Evolutionary conservation across 1,140 invertebrate species (phyloP), one percentile per base, ranked within the genome.

Genomic region (Drosophila hydei): DNA sequence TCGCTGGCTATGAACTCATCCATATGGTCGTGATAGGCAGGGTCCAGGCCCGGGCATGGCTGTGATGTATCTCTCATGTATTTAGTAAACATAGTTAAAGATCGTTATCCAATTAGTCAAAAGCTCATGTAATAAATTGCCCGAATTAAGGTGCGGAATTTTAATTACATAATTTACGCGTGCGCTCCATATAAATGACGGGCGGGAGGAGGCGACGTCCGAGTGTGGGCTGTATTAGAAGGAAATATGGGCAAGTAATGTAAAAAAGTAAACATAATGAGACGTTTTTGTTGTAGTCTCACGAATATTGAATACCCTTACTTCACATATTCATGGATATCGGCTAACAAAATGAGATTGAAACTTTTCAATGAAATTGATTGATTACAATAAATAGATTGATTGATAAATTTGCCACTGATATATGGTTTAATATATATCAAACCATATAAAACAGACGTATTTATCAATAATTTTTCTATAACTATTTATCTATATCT

Each of bases 91-190:
- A 88, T 88, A 87, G 81, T 72, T 78, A 81, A 77, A 87, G 81
- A 87, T 87, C 81, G 81, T 87, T 87, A 88, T 88, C 83, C 83
- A 88, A 88, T 88, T 88, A 88, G 83, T 88, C 78, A 88, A 83
- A 88, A 88, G 83, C 79, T 83, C 79, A 70, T 88, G 79, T 88
- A 88, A 88, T 88, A 88, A 88, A 89, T 89, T 81, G 79, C 78
- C 78, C 54, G 77, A 90, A 90, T 90, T 90, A 90, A 90, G 88
- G 88, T 90, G 88, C 74, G 88, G 88, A 90, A 90, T 90, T 90
- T 90, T 90, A 90, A 90, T 90, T 90, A 90, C 83, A 90, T 90
- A 90, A 90, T 90, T 90, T 90, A 83, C 83, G 81, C 81, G 78
- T 88, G 83, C 71, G 77, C 69, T 80, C 77, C 70, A 74, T 67